Evolutionary conservation across 2,888 invertebrate species (phyloP).

Genomic region (Pammene aurita): DNA sequence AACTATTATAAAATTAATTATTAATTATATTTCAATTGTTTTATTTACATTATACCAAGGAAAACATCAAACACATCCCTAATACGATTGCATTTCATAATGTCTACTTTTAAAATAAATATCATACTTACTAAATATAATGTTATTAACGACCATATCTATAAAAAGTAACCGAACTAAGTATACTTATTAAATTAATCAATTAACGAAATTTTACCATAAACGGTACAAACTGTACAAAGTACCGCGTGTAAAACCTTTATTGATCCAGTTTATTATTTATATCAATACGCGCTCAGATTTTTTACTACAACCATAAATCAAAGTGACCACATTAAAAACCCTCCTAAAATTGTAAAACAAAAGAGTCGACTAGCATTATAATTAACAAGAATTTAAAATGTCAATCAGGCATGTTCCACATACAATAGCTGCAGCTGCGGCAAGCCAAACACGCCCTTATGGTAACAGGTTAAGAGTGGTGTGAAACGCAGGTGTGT

Average conservation of each 20-base stretch:
- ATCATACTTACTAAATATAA: too few relatives aligned
- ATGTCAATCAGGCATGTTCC: conserved; percentile 54
- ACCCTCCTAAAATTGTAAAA: conserved; percentile 44
- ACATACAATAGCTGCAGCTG: neutral
- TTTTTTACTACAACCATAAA: conserved; percentile 23
- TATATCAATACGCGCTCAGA: conserved; percentile 8
- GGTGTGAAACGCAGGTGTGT: conserved; percentile 47
- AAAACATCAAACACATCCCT: too few relatives aligned
- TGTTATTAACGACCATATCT: neutral
- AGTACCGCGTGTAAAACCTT: conserved; percentile 5
- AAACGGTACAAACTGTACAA: neutral
- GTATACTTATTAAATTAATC: neutral
- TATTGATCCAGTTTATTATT: conserved; percentile 14
- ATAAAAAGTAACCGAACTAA: neutral
- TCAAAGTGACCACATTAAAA: conserved; percentile 20
- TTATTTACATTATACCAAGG: too few relatives aligned
- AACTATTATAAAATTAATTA: too few relatives aligned
- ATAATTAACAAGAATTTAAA: conserved; percentile 54
- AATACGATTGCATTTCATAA: too few relatives aligned
- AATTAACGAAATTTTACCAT: neutral
- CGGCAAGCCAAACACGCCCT: conserved; percentile 47
- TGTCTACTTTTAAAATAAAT: too few relatives aligned
- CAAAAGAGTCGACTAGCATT: conserved; percentile 57
- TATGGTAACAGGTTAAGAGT: conserved; percentile 49
- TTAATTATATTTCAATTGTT: too few relatives aligned